Base-by-base conservation (phyloP, 2,888 invertebrate genomes). In the Chrysomela aeneicollis region DNA sequence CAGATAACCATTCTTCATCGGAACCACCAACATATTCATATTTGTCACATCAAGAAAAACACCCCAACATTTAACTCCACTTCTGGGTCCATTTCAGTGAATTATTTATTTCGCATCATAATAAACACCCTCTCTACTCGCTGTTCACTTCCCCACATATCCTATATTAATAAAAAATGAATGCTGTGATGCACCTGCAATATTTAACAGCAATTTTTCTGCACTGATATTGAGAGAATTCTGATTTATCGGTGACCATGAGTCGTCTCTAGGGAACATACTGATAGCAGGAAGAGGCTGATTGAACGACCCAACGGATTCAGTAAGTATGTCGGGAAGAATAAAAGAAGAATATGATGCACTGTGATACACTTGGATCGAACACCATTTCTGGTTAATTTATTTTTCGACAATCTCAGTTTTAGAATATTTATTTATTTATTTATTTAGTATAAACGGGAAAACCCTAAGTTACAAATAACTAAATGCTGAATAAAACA, bases 131-230 rank as follows among this genome's bases (percentile, higher is more conserved):
- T 59, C 53, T 42, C 52, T 50, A 62, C 52, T 54, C 54, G 53
- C n/a, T 51, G 42, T 62, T 59, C 51, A 30, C 21, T 59, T 61
- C 57, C 52, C 54, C 61, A 61, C 72, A 70, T 68, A 67, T 63
- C 61, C 60, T 18, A 67, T 71, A 75, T 75, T 77, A 73, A 74
- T 77, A 77, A 76, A 77, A 74, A 76, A 76, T 76, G 75, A 71
- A 74, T 68, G 61, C 69, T 67, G 71, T 63, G 73, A 73, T 76
- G 77, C 77, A 77, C 77, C 77, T 77, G 73, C 76, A 76, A 76
- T 76, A 77, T 77, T 77, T 76, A 77, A 75, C 71, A 75, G 74
- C 72, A 72, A 74, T 75, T 72, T 74, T 69, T 69, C 65, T 66
- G 65, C 61, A 60, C 67, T 62, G 69, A 74, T 77, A 77, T 77